phyloP scores from a whole-genome alignment of 2,113 vertebrate genomes.

The Silurus glanis region DNA sequence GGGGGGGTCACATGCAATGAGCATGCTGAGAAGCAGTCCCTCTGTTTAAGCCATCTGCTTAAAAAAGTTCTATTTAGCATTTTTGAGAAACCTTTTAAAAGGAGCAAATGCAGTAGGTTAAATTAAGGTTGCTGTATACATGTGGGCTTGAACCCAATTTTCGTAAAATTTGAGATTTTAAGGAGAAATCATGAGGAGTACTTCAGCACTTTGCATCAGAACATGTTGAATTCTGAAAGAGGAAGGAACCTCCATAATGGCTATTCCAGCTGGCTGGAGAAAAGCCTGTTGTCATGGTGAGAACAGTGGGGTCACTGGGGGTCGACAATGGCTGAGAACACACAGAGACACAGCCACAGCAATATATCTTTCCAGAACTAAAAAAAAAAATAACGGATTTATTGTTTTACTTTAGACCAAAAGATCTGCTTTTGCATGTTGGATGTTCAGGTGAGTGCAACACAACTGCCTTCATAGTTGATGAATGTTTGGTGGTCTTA shows the following conservation, averaged over 20 bases:
- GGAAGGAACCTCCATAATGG: conserved; percentile 26
- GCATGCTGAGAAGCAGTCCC: background rate
- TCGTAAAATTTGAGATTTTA: background rate
- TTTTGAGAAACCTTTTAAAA: background rate
- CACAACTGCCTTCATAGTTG: background rate
- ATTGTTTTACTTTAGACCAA: background rate
- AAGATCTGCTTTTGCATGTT: background rate
- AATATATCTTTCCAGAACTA: conserved; percentile 6
- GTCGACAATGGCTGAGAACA: conserved; percentile 16
- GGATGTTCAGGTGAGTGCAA: background rate
- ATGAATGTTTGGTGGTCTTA: background rate
- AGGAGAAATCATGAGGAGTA: background rate
- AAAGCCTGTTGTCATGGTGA: conserved; percentile 42
- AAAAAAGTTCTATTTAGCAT: background rate
- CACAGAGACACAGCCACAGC: conserved; percentile 1
- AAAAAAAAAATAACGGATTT: background rate
- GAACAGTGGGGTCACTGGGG: conserved; percentile 37
- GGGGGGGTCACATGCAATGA: background rate
- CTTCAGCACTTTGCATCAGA: conserved; percentile 2
- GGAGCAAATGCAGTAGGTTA: background rate
- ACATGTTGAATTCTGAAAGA: conserved; percentile 25
- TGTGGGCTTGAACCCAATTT: background rate
- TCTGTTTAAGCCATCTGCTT: background rate
- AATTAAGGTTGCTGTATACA: conserved; percentile 1
- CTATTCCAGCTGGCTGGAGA: conserved; percentile 50